Percentiles rank a stretch among this genome's conserved stretches.
These are phyloP conservation scores for Lepus oiostolus DNA, from an alignment of 2,797 vertebrate genomes.

Conservation along the genomic window DNA sequence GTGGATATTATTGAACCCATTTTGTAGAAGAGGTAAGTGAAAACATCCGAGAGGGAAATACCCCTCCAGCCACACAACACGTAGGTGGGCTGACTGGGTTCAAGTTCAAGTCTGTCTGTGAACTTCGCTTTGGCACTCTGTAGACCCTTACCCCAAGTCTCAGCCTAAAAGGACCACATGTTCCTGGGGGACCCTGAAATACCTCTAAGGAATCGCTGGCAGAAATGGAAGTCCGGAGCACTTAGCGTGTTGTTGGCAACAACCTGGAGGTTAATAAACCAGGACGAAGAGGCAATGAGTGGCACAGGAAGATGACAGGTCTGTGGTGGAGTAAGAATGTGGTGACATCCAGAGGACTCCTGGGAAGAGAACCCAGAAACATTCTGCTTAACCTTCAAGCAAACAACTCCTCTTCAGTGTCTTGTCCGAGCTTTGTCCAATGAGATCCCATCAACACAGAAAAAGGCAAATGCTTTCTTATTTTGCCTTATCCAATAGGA, in stretches of 20 bases:
- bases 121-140: neutral
- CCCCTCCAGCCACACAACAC: neutral
- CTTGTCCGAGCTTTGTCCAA: neutral
- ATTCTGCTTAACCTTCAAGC: neutral
- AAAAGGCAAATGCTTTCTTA: neutral
- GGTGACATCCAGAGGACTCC: neutral
- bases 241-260: neutral
- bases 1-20: neutral
- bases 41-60: neutral
- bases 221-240: neutral
- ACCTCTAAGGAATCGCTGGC: neutral
- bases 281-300: neutral
- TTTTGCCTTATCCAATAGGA: neutral
- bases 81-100: accelerated
- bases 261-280: accelerated
- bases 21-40: neutral
- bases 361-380: neutral
- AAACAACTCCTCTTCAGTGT: neutral
- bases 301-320: too few relatives aligned
- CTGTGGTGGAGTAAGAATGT: accelerated
- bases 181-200: neutral
- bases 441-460: neutral
- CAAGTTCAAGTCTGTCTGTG: neutral
- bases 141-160: neutral
- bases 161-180: neutral